Evolutionary conservation across 1,140 invertebrate genomes (phyloP).

Genomic region (Ostrea edulis): DNA sequence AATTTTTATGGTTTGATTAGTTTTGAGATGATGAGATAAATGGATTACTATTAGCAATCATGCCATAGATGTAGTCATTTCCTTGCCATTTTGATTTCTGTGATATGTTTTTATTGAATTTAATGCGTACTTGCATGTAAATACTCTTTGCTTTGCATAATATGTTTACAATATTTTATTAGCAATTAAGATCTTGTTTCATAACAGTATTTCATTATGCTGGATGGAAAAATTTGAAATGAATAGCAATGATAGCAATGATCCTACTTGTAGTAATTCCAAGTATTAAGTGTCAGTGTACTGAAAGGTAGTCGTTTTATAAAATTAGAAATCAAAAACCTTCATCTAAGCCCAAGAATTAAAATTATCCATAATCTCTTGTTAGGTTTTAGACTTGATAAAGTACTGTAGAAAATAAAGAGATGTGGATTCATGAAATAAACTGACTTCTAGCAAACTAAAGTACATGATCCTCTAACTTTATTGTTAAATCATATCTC

Average conservation of each 20-base stretch:
- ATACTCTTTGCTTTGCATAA: neutral
- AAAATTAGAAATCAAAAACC: too few relatives aligned
- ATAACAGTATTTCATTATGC: neutral
- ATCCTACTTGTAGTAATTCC: neutral
- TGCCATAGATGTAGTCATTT: too few relatives aligned
- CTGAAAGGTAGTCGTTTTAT: too few relatives aligned
- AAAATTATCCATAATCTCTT: neutral
- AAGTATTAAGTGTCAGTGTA: too few relatives aligned
- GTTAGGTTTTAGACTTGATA: neutral
- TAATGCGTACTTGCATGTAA: neutral
- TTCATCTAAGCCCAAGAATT: neutral
- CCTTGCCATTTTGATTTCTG: too few relatives aligned
- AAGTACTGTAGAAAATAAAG: too few relatives aligned
- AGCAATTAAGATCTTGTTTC: neutral
- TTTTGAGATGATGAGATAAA: neutral
- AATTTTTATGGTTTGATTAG: neutral
- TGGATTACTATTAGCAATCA: too few relatives aligned
- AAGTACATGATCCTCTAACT: too few relatives aligned
- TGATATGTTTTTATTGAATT: neutral
- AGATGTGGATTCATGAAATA: too few relatives aligned
- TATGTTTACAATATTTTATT: neutral
- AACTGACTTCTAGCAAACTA: too few relatives aligned
- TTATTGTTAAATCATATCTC: too few relatives aligned
- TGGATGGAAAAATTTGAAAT: neutral
- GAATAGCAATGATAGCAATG: neutral